phyloP scores from a whole-genome alignment of 2,797 vertebrate genomes.

The Danio choprae region DNA sequence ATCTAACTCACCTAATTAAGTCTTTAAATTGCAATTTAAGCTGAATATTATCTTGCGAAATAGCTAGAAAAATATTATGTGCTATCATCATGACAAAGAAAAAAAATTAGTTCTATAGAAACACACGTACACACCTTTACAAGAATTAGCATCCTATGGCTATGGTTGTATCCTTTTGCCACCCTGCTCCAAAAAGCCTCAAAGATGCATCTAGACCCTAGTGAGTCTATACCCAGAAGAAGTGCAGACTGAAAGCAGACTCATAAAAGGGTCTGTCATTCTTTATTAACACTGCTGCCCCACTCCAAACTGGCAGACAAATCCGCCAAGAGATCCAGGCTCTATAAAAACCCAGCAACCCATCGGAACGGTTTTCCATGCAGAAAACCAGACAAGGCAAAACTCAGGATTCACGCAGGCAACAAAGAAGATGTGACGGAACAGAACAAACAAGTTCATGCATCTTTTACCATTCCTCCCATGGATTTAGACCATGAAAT shows the following conservation, averaged over 20 bases:
- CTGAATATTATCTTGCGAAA: no score
- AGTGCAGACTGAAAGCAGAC: conserved; percentile 9
- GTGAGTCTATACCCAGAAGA: conserved; percentile 42
- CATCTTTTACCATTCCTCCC: conserved; percentile 66
- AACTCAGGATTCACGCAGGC: conserved; percentile 43
- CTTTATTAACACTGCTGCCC: conserved; percentile 27
- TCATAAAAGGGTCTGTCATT: conserved; percentile 30
- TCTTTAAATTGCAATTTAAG: no score
- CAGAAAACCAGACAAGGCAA: conserved; percentile 1
- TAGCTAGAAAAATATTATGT: no score
- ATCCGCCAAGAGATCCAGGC: conserved; percentile 24
- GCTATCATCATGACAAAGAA: no score
- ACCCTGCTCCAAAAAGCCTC: conserved; percentile 35
- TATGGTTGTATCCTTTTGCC: conserved; percentile 15
- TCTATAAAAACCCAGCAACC: conserved; percentile 3
- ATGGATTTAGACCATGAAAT: background rate
- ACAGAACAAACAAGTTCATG: conserved; percentile 65
- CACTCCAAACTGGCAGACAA: background rate
- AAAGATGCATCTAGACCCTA: conserved; percentile 31
- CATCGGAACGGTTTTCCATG: background rate
- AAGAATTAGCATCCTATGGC: conserved; percentile 27
- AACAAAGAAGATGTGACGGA: conserved; percentile 55
- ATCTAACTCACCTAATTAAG: no score
- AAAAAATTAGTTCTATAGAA: no score
- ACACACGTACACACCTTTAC: background rate